A percentile compares a stretch with the other conserved stretches of the same genome.
phyloP scores from a whole-genome alignment of 1,140 invertebrate species.

The Leptonema lineaticorne region DNA sequence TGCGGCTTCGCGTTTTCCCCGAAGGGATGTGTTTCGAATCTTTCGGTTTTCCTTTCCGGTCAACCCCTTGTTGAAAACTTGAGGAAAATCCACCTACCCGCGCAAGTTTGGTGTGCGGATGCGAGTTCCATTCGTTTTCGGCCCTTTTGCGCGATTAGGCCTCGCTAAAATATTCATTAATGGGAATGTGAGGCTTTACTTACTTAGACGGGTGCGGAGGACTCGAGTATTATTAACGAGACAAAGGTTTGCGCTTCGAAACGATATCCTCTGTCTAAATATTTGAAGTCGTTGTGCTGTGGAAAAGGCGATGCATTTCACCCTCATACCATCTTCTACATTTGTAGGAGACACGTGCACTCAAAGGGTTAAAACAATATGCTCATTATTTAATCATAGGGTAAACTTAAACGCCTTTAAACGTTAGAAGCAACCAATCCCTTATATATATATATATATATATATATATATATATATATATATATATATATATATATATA shows the following conservation, averaged over 20 bases:
- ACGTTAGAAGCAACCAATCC: too few relatives aligned
- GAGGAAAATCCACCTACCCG: too few relatives aligned
- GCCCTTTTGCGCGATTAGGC: conserved; percentile 33
- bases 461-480: too few relatives aligned
- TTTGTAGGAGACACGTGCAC: not conserved
- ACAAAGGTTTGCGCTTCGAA: conserved; percentile 23
- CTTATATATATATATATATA: too few relatives aligned
- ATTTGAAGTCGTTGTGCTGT: conserved; percentile 31
- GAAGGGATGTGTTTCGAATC: not conserved
- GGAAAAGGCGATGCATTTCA: conserved; percentile 10
- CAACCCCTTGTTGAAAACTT: too few relatives aligned
- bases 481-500: too few relatives aligned
- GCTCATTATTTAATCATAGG: conserved; percentile 8
- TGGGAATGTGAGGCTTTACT: conserved; percentile 25
- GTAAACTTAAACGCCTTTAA: too few relatives aligned
- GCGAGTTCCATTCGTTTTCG: conserved; percentile 9
- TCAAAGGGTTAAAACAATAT: conserved; percentile 11
- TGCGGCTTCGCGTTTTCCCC: not conserved
- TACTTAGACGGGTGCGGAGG: not conserved
- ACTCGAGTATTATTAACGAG: conserved; percentile 7
- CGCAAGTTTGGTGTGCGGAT: not conserved
- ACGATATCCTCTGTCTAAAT: conserved; percentile 32
- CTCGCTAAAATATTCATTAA: conserved; percentile 31
- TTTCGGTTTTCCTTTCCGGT: not conserved
- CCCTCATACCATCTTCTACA: not conserved